These are phyloP conservation scores for Trichechus manatus DNA, from an alignment of 2,113 vertebrate genomes.

Conservation along the genomic window DNA sequence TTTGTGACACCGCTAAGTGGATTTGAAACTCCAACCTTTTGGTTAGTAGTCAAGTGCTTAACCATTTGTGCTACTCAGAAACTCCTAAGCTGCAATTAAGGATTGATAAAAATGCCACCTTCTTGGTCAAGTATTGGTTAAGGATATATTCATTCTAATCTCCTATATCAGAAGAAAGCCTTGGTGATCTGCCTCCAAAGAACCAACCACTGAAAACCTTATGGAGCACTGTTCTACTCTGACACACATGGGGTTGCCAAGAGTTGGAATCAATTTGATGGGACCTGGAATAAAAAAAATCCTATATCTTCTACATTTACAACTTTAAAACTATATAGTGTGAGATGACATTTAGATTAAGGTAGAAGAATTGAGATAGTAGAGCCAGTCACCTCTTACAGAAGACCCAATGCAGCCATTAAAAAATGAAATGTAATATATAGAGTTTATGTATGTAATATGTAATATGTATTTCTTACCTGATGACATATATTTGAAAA, in stretches of 20 bases:
- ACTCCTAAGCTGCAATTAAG: neutral
- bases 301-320: neutral
- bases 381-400: neutral
- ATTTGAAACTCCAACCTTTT: too few species aligned
- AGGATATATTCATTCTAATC: neutral
- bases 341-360: constrained; percentile 4
- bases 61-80: too few species aligned
- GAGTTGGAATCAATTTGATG: too few species aligned
- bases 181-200: too few species aligned
- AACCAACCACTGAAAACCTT: too few species aligned
- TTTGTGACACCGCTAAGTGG: too few species aligned
- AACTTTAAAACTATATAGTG: neutral
- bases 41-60: too few species aligned
- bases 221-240: too few species aligned
- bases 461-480: neutral
- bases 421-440: neutral
- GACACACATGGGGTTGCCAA: too few species aligned
- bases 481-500: neutral
- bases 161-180: neutral
- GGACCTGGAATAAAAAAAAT: too few species aligned
- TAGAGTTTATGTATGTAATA: neutral
- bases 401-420: neutral
- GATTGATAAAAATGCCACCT: constrained; percentile 22
- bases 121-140: neutral
- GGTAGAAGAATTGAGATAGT: neutral